Evolutionary conservation across 35 echinoderm and acorn worm species (phyloP), one percentile per base, ranked within the genome.

Genomic region (Apostichopus japonicus): DNA sequence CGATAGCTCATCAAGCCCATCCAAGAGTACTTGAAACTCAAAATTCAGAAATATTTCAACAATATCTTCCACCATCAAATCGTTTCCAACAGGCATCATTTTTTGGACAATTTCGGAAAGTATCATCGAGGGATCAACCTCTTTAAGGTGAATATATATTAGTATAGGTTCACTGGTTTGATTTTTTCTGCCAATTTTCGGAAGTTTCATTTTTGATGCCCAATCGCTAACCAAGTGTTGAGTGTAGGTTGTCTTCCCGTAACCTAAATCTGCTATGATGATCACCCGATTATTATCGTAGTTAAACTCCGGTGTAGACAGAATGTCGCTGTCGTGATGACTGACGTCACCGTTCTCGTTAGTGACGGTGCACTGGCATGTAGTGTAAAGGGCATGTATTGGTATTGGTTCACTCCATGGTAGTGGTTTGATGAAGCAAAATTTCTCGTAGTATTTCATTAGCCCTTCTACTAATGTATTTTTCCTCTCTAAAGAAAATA

Each of bases 201-300:
- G 0, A 5, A 1, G 16, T 17, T 73, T 73, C 23, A 19, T 23
- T 8, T 5, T 55, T 56, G 17, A n/a, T 62, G 59, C n/a, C 81
- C 81, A 84, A 4, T 55, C 17, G 10, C 15, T 9, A 58, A 84
- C 81, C 54, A 84, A 21, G 6, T 84, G 53, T 17, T 84, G 81
- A 7, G 81, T 84, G 17, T 57, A 57, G 21, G 81, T 59, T 84
- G 81, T 84, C 19, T 84, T 84, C 81, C 81, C 81, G n/a, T 84
- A 84, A 5, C 81, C 81, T 15, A 84, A 57, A 21, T 84, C 81
- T 6, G 81, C 81, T 10, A 24, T 84, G 59, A 84, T 22, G 56
- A 84, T 0, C 0, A 57, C 81, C 22, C 81, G 81, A 19, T 23
- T 84, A n/a, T 17, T 58, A 23, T 84, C 51, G 17, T 7, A n/a